These are phyloP conservation scores for Sceloporus tristichus DNA, from an alignment of 2,113 vertebrate species.

Conservation along the genomic window DNA sequence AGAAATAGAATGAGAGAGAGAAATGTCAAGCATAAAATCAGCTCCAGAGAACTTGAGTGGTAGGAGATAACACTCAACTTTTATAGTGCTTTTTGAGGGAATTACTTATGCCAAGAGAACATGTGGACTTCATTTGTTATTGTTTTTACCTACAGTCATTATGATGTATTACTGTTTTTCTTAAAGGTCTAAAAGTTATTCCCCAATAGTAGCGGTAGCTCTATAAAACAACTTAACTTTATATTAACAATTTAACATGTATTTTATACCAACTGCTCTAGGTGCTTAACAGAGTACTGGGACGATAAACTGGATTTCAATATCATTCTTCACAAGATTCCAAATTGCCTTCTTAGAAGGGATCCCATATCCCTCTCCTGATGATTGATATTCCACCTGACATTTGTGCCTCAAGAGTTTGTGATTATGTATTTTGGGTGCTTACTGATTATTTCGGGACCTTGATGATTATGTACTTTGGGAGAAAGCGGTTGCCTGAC, in stretches of 20 bases:
- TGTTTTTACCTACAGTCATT: conserved; percentile 20
- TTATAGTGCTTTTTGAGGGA: conserved; percentile 29
- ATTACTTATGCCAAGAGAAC: conserved; percentile 16
- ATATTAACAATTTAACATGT: background rate
- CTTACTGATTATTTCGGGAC: too few species aligned
- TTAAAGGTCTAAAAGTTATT: conserved; percentile 38
- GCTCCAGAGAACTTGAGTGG: background rate
- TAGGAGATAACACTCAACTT: background rate
- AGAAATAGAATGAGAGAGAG: background rate
- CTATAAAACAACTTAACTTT: background rate
- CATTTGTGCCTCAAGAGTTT: too few species aligned
- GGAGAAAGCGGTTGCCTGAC: too few species aligned
- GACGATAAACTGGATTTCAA: background rate
- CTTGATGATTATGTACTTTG: too few species aligned
- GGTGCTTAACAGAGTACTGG: background rate
- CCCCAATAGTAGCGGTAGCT: conserved; percentile 17
- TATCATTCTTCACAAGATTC: background rate
- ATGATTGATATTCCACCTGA: background rate
- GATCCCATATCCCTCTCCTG: background rate
- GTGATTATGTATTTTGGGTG: background rate
- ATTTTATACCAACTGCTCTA: conserved; percentile 1
- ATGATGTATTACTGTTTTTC: background rate
- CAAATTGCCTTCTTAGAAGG: background rate
- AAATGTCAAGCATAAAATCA: conserved; percentile 38
- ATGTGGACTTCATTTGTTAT: background rate